Evolutionary conservation across 2,113 vertebrate species (phyloP).

Genomic region (Rhinoderma darwinii): DNA sequence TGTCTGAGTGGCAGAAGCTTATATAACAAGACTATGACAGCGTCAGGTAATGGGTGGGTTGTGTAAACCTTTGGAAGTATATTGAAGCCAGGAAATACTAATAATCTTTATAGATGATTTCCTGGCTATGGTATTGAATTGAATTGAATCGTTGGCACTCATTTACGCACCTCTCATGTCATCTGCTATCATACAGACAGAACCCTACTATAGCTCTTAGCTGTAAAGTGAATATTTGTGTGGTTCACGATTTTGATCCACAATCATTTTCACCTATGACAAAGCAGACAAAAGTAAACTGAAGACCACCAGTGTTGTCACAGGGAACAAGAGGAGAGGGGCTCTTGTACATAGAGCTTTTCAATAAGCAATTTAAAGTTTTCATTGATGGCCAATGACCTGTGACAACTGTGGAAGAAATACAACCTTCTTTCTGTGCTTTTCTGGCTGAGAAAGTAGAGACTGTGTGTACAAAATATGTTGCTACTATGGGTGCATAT

Average conservation of each 20-base stretch:
- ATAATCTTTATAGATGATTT: neutral
- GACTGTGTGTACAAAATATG: too few relatives aligned
- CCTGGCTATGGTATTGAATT: neutral
- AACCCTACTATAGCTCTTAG: neutral
- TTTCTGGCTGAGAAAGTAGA: too few relatives aligned
- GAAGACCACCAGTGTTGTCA: neutral
- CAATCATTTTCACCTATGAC: neutral
- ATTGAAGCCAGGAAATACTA: neutral
- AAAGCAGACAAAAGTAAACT: neutral
- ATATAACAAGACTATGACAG: neutral
- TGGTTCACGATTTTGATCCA: neutral
- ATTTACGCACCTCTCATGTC: neutral
- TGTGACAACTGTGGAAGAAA: too few relatives aligned
- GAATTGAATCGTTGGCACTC: neutral
- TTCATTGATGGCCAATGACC: too few relatives aligned
- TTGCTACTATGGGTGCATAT: too few relatives aligned
- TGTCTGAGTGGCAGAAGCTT: neutral
- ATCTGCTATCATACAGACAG: neutral
- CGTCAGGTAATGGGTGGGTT: neutral
- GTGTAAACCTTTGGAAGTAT: neutral
- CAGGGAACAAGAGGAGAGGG: neutral
- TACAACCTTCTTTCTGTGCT: too few relatives aligned
- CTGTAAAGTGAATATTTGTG: neutral
- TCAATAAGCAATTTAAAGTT: too few relatives aligned
- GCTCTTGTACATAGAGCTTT: too few relatives aligned